A percentile compares a stretch with the other conserved stretches of the same genome.
These are phyloP conservation scores for Zaprionus africanus DNA, from an alignment of 1,140 invertebrate species.

Conservation along the genomic window DNA sequence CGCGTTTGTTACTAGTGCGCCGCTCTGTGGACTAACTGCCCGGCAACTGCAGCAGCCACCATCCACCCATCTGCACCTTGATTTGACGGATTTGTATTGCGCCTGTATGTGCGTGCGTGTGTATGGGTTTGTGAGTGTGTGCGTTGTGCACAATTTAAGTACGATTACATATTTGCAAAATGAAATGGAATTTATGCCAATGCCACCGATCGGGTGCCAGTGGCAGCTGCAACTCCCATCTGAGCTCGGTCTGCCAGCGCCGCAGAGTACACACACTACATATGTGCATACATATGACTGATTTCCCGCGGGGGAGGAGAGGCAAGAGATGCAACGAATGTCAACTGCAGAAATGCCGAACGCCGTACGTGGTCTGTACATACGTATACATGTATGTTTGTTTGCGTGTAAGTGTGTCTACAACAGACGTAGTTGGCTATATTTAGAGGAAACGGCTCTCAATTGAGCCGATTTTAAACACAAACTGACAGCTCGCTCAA, in stretches of 20 bases:
- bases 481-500: constrained; percentile 55
- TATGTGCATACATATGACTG: constrained; percentile 55
- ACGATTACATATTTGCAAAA: constrained; percentile 78
- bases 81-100: constrained; percentile 38
- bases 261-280: constrained; percentile 20
- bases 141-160: constrained; percentile 61
- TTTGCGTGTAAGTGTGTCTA: background rate
- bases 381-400: too few relatives aligned
- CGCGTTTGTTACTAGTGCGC: constrained; percentile 7
- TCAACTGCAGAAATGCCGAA: constrained; percentile 21
- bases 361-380: background rate
- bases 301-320: constrained; percentile 53
- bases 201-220: constrained; percentile 8
- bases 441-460: constrained; percentile 34
- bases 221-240: constrained; percentile 11
- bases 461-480: constrained; percentile 52
- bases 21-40: background rate
- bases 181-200: constrained; percentile 72
- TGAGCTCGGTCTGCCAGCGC: constrained; percentile 28
- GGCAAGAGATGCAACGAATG: constrained; percentile 5
- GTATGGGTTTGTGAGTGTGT: constrained; percentile 14
- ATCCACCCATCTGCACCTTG: background rate
- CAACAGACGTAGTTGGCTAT: constrained; percentile 22
- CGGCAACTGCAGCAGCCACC: background rate
- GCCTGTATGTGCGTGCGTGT: constrained; percentile 20